Evolutionary conservation across 2,888 invertebrate species (phyloP), one percentile per base, ranked within the genome.

Genomic region (Nemurella pictetii): DNA sequence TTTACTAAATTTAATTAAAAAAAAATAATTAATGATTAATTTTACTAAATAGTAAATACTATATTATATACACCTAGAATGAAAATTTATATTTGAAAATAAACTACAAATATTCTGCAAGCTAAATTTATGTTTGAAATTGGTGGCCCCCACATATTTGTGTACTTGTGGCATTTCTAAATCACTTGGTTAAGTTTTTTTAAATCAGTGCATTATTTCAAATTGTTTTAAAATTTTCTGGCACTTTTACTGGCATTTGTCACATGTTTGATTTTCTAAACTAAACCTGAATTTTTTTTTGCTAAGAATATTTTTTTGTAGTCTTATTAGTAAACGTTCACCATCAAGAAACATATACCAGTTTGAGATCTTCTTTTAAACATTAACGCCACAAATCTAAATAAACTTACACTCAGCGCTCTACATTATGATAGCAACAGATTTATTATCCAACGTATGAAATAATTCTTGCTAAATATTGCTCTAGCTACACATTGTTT

Each of bases 401-500:
- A 55, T 55, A 55, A 55, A 55, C 20, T 55, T 20, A 55, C 55
- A 55, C 9, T 3, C 32, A 32, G 32, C 32, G 3, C 32, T 5
- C 20, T 55, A 55, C 3, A 55, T 55, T 55, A 15, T 12, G 55
- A 55, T n/a, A n/a, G 55, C 20, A 20, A 55, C 55, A 55, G 55
- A 12, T 55, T 55, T 55, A 55, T 55, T 55, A 55, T 20, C 9
- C 55, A 55, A 75, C 9, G 1, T 20, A 75, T 78, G 4, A 78
- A 78, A 78, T 78, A 78, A 78, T 78, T 28, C 78, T 30, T 78
- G 30, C 78, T 78, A 28, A 78, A 30, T 78, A 78, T 78, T 78
- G 78, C 78, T 78, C 78, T 78, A 78, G 26, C 78, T 78, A 78
- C 78, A 78, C 78, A 77, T 77, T 78, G 4, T 30, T 78, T 28